Conservation (phyloP, 2,113 vertebrate species). For the Sinocyclocheilus anshuiensis region DNA sequence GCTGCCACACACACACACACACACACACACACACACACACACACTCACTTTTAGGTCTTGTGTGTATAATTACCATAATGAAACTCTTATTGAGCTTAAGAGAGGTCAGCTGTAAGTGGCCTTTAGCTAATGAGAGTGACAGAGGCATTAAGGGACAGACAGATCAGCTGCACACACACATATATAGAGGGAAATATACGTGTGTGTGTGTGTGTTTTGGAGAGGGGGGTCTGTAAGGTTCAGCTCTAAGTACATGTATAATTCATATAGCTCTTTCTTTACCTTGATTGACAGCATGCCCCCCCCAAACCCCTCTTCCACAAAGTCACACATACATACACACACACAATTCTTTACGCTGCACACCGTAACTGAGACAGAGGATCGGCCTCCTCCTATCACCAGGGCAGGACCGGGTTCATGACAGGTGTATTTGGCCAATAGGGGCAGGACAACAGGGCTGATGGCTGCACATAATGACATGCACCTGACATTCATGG, state of each 20-base stretch:
- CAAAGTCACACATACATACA: neutral
- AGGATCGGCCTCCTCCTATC: neutral
- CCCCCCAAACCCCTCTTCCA: conserved; percentile 30
- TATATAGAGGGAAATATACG: neutral
- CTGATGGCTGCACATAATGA: neutral
- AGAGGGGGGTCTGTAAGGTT: conserved; percentile 47
- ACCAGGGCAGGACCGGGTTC: neutral
- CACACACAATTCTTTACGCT: neutral
- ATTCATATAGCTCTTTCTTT: conserved; percentile 52
- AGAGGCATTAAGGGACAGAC: conserved; percentile 34
- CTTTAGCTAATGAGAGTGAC: conserved; percentile 56
- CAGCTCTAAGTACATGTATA: conserved; percentile 54
- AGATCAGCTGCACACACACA: conserved; percentile 30
- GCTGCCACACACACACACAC: neutral
- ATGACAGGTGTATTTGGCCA: neutral
- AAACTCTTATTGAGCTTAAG: conserved; percentile 53
- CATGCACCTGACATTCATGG: neutral
- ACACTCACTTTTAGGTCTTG: conserved; percentile 28
- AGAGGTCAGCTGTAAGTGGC: conserved; percentile 53
- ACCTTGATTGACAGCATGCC: conserved; percentile 53
- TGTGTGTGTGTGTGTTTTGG: neutral
- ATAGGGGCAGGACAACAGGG: neutral
- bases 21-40: neutral
- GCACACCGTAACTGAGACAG: neutral
- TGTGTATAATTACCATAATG: conserved; percentile 51